Evolutionary conservation across 2,888 invertebrate species (phyloP), one percentile per base, ranked within the genome.

Genomic region (Cheilosia grossa): DNA sequence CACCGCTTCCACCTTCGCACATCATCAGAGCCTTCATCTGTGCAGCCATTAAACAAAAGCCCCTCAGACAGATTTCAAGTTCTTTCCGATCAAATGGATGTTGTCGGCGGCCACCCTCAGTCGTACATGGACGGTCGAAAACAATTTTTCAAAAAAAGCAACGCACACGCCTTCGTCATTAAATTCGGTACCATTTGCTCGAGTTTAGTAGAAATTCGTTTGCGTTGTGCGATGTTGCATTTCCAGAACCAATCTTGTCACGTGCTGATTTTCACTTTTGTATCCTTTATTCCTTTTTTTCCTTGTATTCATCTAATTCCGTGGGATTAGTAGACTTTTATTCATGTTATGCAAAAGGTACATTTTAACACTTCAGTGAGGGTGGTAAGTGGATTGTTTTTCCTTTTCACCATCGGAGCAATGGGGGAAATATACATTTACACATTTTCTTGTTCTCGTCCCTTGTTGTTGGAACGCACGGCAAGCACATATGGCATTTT

Each of bases 81-180:
- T 67, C 59, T 54, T 27, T 47, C 53, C 69, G 82, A 74, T 83
- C 69, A 66, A 79, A 82, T 78, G 72, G 78, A 74, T 69, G 73
- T 58, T 58, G 24, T 51, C 70, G 53, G 56, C 56, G 42, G 13
- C 58, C 66, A 79, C 83, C 83, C 79, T 75, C 75, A 59, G 27
- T 27, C 44, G 53, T 61, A 27, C 1, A 27, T 27, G 30, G 13
- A 49, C 21, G 44, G 49, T 73, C 47, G 42, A 72, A 77, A 82
- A 72, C 51, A 66, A 63, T 67, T 78, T 82, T 59, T 56, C 42
- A 70, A 51, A 47, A 49, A 44, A 61, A 82, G 75, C 59, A 58
- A 15, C 44, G 72, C 79, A 79, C 79, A 83, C 83, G 83, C 83
- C 83, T 74, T 30, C 74, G 64, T 79, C 79, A 83, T 79, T 83